phyloP scores from a whole-genome alignment of 2,797 vertebrate species.

The Pitangus sulphuratus region DNA sequence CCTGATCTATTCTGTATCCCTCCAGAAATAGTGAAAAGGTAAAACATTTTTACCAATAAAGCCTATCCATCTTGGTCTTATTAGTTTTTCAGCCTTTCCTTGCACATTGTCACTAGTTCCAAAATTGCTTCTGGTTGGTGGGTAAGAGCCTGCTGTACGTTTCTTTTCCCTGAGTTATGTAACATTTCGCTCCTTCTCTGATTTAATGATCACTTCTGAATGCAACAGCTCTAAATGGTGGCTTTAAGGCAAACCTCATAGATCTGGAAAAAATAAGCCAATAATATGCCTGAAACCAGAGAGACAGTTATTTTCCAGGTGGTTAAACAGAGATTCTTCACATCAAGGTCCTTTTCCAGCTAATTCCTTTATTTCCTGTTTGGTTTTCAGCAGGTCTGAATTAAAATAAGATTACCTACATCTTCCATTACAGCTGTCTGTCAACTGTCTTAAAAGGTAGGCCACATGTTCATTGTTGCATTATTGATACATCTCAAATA shows the following conservation, averaged over 20 bases:
- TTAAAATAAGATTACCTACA: background rate
- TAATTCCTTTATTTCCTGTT: background rate
- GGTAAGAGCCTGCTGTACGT: background rate
- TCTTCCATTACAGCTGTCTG: background rate
- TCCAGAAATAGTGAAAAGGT: background rate
- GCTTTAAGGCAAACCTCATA: background rate
- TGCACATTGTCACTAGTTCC: background rate
- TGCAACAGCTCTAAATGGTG: background rate
- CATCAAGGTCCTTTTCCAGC: background rate
- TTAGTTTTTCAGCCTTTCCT: background rate
- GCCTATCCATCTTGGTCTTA: background rate
- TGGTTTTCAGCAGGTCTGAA: background rate
- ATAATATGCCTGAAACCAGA: background rate
- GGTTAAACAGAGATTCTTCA: background rate
- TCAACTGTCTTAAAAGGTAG: background rate
- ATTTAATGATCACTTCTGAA: background rate
- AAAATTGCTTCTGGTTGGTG: background rate
- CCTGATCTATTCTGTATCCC: background rate
- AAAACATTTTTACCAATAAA: background rate
- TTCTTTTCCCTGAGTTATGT: background rate
- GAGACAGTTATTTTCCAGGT: background rate
- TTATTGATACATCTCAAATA: background rate
- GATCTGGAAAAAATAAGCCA: background rate
- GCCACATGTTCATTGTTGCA: background rate
- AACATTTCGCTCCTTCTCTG: background rate